Evolutionary conservation across 1,140 invertebrate species (phyloP), one percentile per base, ranked within the genome.

Genomic region (Diplogasteroides magnus): DNA sequence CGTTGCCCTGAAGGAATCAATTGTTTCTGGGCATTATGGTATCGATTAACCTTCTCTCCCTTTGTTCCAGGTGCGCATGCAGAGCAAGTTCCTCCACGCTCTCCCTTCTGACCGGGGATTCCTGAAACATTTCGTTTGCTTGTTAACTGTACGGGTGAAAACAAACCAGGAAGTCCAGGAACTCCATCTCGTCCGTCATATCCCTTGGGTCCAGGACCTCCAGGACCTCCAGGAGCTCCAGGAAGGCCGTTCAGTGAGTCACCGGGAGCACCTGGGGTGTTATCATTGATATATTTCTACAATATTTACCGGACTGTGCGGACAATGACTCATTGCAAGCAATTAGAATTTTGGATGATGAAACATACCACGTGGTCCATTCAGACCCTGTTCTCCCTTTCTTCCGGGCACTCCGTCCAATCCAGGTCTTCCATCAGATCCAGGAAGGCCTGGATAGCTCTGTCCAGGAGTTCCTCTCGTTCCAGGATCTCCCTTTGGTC

Each of bases 231-330:
- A 56, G 82, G 80, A 15, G 73, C 48, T 29, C 82, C 82, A 28
- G 77, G 83, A 48, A 82, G 28, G 56, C 82, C 82, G 55, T 82
- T 78, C 11, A 79, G 59, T n/a, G 80, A 83, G 66, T 82, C 80
- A 57, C 80, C 80, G 62, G 80, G 80, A 23, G 82, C 76, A 61
- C 80, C 78, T 78, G 31, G 73, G 25, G 1, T 27, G 29, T 67
- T 67, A 64, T 6, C 23, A 72, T 69, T 67, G 26, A 23, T 31
- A 76, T 27, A 25, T 28, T 11, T 62, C 48, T 61, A 1, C 48
- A 55, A 19, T 19, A 25, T 65, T 23, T n/a, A n/a, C n/a, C n/a
- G n/a, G n/a, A n/a, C n/a, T n/a, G n/a, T n/a, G n/a, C n/a, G n/a
- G n/a, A n/a, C n/a, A n/a, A n/a, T n/a, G n/a, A n/a, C n/a, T n/a